Conservation (phyloP, 2,888 invertebrate genomes). For the Punctoribates punctum region DNA sequence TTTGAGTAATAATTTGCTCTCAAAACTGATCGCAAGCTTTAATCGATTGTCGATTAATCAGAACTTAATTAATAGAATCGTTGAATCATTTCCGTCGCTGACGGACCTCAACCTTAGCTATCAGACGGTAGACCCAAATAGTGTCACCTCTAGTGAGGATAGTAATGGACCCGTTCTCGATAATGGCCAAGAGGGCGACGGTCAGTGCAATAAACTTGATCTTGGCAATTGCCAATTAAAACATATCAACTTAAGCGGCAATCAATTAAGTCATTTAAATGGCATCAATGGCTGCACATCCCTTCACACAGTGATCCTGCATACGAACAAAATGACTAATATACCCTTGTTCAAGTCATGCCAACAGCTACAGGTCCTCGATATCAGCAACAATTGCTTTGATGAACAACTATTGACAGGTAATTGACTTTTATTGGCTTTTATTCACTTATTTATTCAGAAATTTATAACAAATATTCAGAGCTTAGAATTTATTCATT, state of each 20-base stretch:
- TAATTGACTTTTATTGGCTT: background rate
- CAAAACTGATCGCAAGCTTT: constrained; percentile 22
- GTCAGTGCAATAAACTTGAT: constrained; percentile 24
- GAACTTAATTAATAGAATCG: constrained; percentile 15
- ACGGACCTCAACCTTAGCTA: constrained; percentile 21
- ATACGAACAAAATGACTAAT: background rate
- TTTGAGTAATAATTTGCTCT: constrained; percentile 19
- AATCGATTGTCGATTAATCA: constrained; percentile 26
- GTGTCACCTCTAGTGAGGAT: background rate
- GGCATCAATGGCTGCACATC: background rate
- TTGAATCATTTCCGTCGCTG: constrained; percentile 19
- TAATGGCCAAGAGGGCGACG: background rate
- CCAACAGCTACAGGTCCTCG: constrained; percentile 12
- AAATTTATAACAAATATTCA: background rate
- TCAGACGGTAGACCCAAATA: background rate
- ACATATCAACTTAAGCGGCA: constrained; percentile 17
- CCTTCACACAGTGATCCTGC: constrained; percentile 17
- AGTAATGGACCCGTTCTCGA: background rate
- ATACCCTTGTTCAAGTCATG: constrained; percentile 22
- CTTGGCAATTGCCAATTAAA: background rate
- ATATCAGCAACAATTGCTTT: constrained; percentile 19
- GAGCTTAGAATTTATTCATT: too few relatives aligned
- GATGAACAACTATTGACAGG: constrained; percentile 18
- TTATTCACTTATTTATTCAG: background rate
- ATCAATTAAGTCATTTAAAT: constrained; percentile 32